Conservation (phyloP, 2,888 invertebrate species). For the Amphipyra berbera region DNA sequence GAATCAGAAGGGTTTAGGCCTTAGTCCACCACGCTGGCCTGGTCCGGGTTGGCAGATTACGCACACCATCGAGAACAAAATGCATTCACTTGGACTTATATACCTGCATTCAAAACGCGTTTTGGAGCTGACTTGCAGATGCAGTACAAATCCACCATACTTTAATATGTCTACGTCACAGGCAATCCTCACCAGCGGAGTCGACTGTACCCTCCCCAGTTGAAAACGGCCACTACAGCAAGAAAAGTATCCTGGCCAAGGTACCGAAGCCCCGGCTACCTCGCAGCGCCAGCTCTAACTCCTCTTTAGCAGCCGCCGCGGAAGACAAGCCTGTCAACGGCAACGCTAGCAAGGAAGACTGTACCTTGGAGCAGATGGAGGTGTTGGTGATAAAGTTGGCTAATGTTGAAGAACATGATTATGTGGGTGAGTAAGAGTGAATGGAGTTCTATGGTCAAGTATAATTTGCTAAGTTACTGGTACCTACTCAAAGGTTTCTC, state of each 20-base stretch:
- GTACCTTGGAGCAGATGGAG: constrained; percentile 71
- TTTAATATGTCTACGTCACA: constrained; percentile 37
- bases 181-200: constrained; percentile 72
- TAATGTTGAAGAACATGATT: constrained; percentile 80
- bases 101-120: not conserved
- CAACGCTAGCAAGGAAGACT: constrained; percentile 61
- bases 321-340: constrained; percentile 71
- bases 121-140: not conserved
- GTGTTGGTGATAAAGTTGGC: constrained; percentile 84
- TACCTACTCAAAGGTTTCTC: too few relatives aligned
- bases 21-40: too few relatives aligned
- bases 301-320: constrained; percentile 63
- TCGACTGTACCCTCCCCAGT: constrained; percentile 70
- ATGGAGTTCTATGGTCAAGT: too few relatives aligned
- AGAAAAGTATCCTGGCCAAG: constrained; percentile 80
- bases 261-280: constrained; percentile 79
- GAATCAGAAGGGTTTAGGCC: too few relatives aligned
- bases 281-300: constrained; percentile 74
- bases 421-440: constrained; percentile 77
- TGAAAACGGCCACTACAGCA: constrained; percentile 73
- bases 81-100: too few relatives aligned
- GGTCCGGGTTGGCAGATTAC: too few relatives aligned
- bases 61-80: too few relatives aligned
- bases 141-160: too few relatives aligned
- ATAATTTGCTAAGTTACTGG: too few relatives aligned